Evolutionary conservation across 2,113 vertebrate species (phyloP), one percentile per base, ranked within the genome.

Genomic region (Elephas maximus): DNA sequence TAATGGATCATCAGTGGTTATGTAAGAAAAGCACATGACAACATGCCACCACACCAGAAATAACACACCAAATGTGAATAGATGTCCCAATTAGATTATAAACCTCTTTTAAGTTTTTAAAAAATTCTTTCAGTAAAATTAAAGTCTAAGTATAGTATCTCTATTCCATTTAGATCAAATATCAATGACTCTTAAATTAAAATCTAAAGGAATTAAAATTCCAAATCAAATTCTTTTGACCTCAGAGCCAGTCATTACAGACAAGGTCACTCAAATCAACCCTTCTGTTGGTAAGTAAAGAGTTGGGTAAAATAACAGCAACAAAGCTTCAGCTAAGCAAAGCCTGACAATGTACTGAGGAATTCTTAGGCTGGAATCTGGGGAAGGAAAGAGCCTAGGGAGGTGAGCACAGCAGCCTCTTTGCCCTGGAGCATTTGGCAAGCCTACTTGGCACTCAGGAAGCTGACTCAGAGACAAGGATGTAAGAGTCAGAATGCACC

Each of bases 81-180:
- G 2, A 20, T 63, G 5, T 83, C n/a, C 12, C 60, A 12, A 24
- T 45, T 57, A 37, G 37, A 37, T 37, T 37, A 37, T 91, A n/a
- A 77, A 51, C 37, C 37, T 37, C 15, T 71, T 96, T 87, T 33
- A 88, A 24, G 7, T 77, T 73, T 84, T 30, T 7, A 57, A 48
- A 96, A 63, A 60, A 5, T 80, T 33, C 21, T 95, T 65, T 5
- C 9, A 23, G 26, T 78, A 30, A 88, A 87, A 73, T 78, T 65
- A 78, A 96, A 93, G 15, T 77, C 74, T 63, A 57, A 30, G 3
- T 30, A 62, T 86, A 78, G 63, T 28, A 73, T 95, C 83, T 33
- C 23, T 93, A 5, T 15, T 18, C 20, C 26, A 18, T 63, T 62
- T 82, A 80, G 37, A 44, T 71, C 37, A 77, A 60, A 76, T 85